Conservation (phyloP, 2,113 vertebrate species). For the rat (Rattus norvegicus) region DNA sequence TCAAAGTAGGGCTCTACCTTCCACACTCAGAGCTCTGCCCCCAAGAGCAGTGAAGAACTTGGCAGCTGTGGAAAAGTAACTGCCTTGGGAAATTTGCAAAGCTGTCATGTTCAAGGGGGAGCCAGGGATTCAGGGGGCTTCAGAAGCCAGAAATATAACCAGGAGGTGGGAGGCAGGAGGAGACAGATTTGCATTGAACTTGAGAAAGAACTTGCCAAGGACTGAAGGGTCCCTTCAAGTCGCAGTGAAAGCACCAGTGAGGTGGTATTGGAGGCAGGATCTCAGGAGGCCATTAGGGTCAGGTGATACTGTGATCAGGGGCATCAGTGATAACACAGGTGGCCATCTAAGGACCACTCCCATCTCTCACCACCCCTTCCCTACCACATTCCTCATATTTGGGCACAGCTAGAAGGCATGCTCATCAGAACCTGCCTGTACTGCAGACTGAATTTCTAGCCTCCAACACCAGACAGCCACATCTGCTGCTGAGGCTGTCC, state of each 20-base stretch:
- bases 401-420: not conserved
- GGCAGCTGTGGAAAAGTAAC: not conserved
- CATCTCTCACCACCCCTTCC: not conserved
- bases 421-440: rapidly evolving
- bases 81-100: not conserved
- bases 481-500: too few species aligned
- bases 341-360: not conserved
- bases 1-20: not conserved
- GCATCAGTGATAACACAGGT: not conserved
- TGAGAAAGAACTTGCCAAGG: not conserved
- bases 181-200: not conserved
- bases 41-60: not conserved
- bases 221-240: too few species aligned
- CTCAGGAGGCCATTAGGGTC: not conserved
- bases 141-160: not conserved
- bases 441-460: not conserved
- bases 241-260: rapidly evolving
- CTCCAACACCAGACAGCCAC: not conserved
- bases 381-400: too few species aligned
- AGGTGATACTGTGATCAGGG: not conserved
- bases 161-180: not conserved
- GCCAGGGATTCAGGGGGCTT: not conserved
- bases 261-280: not conserved
- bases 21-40: not conserved
- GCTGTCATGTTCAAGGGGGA: not conserved